A percentile compares a stretch with the other conserved stretches of the same genome.
These are phyloP conservation scores for Pampus argenteus DNA, from an alignment of 2,797 vertebrate species.

Conservation along the genomic window DNA sequence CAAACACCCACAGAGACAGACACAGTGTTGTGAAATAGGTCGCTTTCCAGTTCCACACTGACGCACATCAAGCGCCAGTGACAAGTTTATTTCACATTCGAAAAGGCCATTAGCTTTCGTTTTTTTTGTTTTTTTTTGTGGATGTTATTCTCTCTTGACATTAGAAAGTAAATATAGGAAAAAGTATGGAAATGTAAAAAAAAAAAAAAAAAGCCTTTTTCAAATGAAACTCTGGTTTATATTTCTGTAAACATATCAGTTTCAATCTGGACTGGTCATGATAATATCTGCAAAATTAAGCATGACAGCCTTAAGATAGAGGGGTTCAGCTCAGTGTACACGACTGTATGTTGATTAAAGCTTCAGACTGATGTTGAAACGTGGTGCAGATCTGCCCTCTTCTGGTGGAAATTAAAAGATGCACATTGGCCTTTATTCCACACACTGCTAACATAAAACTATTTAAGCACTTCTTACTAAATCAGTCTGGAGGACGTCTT, in stretches of 20 bases:
- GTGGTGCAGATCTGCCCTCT: conserved; percentile 72
- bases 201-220: not conserved
- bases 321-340: conserved; percentile 3
- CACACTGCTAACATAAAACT: not conserved
- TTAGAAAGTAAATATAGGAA: not conserved
- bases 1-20: conserved; percentile 75
- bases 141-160: not conserved
- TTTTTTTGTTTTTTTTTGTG: not conserved
- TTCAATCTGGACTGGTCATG: conserved; percentile 30
- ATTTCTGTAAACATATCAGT: conserved; percentile 25
- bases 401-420: conserved; percentile 44
- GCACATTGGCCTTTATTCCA: conserved; percentile 24
- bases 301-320: conserved; percentile 26
- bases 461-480: not conserved
- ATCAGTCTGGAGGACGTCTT: not conserved
- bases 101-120: not conserved
- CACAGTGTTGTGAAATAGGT: conserved; percentile 62
- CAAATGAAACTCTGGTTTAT: conserved; percentile 9
- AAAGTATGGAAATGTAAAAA: conserved; percentile 11
- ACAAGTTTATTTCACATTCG: conserved; percentile 29
- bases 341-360: not conserved
- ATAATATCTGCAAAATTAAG: conserved; percentile 51
- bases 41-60: conserved; percentile 59
- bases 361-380: not conserved
- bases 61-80: conserved; percentile 39